Conservation (phyloP, 2,888 invertebrate species). For the Pristionchus arcanus region DNA sequence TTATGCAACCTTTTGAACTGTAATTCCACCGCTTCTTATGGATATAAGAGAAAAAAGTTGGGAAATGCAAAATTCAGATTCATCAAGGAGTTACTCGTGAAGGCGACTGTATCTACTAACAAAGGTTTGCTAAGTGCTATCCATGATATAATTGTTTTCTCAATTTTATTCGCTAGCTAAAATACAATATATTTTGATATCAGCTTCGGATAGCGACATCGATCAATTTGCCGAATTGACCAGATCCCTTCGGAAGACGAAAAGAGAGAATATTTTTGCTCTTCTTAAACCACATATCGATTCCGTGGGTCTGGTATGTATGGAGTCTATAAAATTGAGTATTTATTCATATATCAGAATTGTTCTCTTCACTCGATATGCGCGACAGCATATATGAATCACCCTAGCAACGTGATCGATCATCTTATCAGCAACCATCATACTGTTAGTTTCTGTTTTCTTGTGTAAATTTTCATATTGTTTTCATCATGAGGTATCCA, state of each 20-base stretch:
- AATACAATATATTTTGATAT: background rate
- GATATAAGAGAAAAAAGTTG: background rate
- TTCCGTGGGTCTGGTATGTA: background rate
- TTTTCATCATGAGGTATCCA: no score
- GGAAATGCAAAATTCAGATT: background rate
- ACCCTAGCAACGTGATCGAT: background rate
- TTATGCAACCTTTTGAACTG: background rate
- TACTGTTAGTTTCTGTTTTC: background rate
- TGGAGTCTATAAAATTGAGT: background rate
- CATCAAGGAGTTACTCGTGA: background rate
- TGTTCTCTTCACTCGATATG: background rate
- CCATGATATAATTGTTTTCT: background rate
- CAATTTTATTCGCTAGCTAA: background rate
- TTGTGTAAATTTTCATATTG: no score
- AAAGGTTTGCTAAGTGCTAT: background rate
- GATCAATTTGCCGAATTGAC: background rate
- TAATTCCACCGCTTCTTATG: no score
- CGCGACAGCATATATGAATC: background rate
- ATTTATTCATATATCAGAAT: background rate
- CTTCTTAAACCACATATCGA: background rate
- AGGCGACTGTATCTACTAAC: background rate
- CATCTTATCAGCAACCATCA: background rate
- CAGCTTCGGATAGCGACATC: background rate
- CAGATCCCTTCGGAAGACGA: background rate
- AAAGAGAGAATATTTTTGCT: background rate